Percentiles rank a stretch among this genome's conserved stretches.
These are phyloP conservation scores for Drosophila robusta DNA, from an alignment of 2,888 invertebrate genomes.

Conservation along the genomic window DNA sequence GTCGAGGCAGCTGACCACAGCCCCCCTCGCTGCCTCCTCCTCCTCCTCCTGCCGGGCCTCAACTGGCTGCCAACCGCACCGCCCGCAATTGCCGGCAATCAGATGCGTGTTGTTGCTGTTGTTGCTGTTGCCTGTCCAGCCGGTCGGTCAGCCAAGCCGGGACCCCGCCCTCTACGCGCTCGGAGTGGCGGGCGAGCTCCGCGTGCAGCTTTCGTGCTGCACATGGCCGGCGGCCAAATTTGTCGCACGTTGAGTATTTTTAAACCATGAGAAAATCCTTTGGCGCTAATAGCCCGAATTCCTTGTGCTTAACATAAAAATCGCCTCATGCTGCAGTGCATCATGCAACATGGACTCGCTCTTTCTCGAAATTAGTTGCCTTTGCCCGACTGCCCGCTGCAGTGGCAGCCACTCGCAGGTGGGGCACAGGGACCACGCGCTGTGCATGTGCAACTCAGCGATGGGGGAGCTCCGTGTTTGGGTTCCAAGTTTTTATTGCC, in stretches of 20 bases:
- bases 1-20: conserved; percentile 58
- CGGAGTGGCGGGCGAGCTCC: conserved; percentile 36
- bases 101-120: conserved; percentile 55
- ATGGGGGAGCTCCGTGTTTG: conserved; percentile 29
- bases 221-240: conserved; percentile 77
- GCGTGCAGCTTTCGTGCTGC: conserved; percentile 81
- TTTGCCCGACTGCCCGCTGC: not conserved
- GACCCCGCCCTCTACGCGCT: conserved; percentile 37
- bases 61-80: conserved; percentile 64
- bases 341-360: conserved; percentile 66
- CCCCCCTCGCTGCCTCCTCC: conserved; percentile 18
- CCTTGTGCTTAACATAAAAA: conserved; percentile 81
- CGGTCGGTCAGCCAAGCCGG: conserved; percentile 34
- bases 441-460: conserved; percentile 51
- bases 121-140: conserved; percentile 43
- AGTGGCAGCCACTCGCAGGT: not conserved
- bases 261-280: conserved; percentile 85
- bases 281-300: conserved; percentile 84
- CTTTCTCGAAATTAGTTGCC: conserved; percentile 57
- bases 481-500: conserved; percentile 48
- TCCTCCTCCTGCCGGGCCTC: conserved; percentile 14
- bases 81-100: conserved; percentile 70
- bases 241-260: conserved; percentile 81
- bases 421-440: conserved; percentile 32
- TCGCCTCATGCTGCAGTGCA: conserved; percentile 75